Evolutionary conservation across 2,113 vertebrate genomes (phyloP).

Genomic region (Phylloscopus trochilus): DNA sequence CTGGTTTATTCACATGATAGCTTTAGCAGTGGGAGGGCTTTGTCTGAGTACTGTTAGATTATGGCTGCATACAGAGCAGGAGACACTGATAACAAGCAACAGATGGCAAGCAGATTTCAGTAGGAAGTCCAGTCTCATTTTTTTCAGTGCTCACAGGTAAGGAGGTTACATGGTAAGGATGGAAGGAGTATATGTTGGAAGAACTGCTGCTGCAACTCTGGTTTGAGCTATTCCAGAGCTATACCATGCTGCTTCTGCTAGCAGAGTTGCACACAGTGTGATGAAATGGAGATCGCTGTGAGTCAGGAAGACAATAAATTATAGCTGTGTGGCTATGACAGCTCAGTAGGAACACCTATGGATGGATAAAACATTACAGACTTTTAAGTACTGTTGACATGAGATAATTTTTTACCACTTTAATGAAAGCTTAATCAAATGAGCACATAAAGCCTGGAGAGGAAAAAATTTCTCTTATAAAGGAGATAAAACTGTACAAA

Average conservation of each 20-base stretch:
- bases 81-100: neutral
- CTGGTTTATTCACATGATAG: neutral
- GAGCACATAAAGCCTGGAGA: neutral
- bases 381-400: neutral
- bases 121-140: neutral
- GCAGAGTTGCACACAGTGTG: neutral
- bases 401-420: neutral
- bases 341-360: neutral
- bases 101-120: neutral
- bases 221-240: neutral
- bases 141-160: conserved; percentile 58
- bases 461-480: neutral
- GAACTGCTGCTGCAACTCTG: neutral
- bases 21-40: neutral
- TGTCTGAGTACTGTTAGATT: neutral
- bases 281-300: neutral
- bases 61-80: neutral
- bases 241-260: neutral
- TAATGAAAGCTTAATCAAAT: neutral
- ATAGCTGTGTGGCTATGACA: neutral
- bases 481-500: neutral
- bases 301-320: neutral
- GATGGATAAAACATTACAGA: neutral
- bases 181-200: neutral
- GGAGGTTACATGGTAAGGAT: neutral